A percentile compares a stretch with the other conserved stretches of the same genome.
Evolutionary conservation across 2,797 vertebrate species (phyloP).

Genomic region (Ctenopoma multispine): DNA sequence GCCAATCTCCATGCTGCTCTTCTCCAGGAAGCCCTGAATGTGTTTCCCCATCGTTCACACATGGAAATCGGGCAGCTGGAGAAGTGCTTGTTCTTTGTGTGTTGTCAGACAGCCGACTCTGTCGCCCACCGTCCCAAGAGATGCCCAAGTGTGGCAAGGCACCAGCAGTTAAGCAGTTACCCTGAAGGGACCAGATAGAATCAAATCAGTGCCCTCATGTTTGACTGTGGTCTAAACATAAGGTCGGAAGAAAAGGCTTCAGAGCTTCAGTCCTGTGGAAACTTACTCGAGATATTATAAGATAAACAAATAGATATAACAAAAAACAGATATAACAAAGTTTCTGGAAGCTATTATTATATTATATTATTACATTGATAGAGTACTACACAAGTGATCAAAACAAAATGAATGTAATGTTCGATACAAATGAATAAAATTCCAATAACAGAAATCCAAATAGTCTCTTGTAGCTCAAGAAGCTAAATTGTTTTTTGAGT

Average conservation of each 20-base stretch:
- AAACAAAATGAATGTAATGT: no score
- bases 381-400: no score
- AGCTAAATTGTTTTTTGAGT: no score
- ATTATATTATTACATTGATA: no score
- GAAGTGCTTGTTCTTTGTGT: conserved; percentile 69
- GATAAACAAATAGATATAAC: no score
- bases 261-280: not conserved
- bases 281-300: conserved; percentile 13
- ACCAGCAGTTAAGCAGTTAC: conserved; percentile 52
- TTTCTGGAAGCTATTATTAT: no score
- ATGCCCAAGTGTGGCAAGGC: conserved; percentile 41
- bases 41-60: conserved; percentile 50
- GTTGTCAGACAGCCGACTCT: conserved; percentile 54
- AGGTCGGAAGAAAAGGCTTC: not conserved
- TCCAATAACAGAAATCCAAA: no score
- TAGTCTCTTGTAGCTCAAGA: no score
- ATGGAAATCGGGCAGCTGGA: conserved; percentile 68
- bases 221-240: conserved; percentile 10
- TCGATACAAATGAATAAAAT: no score
- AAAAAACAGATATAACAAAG: no score
- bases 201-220: conserved; percentile 21
- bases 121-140: conserved; percentile 57
- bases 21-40: conserved; percentile 55
- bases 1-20: conserved; percentile 49
- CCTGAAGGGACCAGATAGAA: conserved; percentile 23